phyloP scores from a whole-genome alignment of 2,113 vertebrate species.

The Choloepus hoffmanni region DNA sequence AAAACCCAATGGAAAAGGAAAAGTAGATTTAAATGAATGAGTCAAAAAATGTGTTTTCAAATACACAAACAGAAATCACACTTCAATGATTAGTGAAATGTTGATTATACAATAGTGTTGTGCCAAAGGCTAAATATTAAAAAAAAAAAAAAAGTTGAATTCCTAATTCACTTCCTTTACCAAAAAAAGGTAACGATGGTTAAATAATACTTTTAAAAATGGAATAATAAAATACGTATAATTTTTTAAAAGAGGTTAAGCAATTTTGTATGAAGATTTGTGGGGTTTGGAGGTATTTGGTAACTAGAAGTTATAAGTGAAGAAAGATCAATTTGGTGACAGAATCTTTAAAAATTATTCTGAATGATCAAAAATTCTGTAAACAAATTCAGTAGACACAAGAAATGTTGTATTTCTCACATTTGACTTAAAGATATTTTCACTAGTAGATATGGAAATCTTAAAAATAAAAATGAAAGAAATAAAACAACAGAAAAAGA shows the following conservation, averaged over 20 bases:
- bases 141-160: background rate
- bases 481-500: background rate
- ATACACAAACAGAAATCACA: background rate
- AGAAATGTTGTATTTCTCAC: background rate
- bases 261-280: background rate
- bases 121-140: background rate
- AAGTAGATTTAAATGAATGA: too few relatives aligned
- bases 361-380: background rate
- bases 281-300: background rate
- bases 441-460: background rate
- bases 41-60: too few relatives aligned
- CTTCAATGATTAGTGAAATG: background rate
- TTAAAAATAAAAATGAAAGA: background rate
- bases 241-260: background rate
- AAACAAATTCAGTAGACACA: background rate
- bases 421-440: background rate
- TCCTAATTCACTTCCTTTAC: background rate
- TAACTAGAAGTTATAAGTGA: background rate
- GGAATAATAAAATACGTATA: background rate
- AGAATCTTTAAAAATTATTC: background rate
- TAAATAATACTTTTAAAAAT: background rate
- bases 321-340: background rate
- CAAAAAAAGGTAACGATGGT: background rate
- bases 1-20: too few relatives aligned
- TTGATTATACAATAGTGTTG: background rate